Evolutionary conservation across 2,113 vertebrate species (phyloP).

Genomic region (Oncorhynchus kisutch): DNA sequence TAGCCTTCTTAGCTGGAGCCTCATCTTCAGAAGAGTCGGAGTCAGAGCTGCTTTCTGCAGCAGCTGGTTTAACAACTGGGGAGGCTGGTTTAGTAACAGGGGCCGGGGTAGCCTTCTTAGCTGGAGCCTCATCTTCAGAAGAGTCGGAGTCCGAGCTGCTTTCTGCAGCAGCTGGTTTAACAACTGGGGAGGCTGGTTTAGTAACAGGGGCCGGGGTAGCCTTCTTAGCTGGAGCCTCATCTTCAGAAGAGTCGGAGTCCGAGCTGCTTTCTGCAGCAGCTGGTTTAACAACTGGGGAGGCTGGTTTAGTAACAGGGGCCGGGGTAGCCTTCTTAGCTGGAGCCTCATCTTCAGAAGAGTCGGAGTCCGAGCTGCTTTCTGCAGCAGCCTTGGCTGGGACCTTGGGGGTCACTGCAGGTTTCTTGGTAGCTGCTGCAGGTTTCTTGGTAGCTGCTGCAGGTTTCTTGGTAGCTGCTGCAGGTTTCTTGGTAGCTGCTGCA

Average conservation of each 20-base stretch:
- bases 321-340: too few species aligned
- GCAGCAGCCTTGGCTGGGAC: conserved; percentile 38
- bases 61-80: conserved; percentile 20
- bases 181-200: conserved; percentile 44
- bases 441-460: conserved; percentile 45
- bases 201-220: conserved; percentile 45
- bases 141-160: conserved; percentile 77
- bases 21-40: conserved; percentile 55
- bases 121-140: conserved; percentile 47
- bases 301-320: too few species aligned
- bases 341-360: conserved; percentile 22
- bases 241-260: conserved; percentile 71
- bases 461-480: conserved; percentile 51
- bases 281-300: conserved; percentile 46
- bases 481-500: conserved; percentile 58
- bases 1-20: too few species aligned
- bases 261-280: conserved; percentile 71
- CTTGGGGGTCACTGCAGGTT: too few species aligned
- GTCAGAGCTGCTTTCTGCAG: conserved; percentile 65
- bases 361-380: conserved; percentile 73
- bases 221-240: conserved; percentile 25
- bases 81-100: conserved; percentile 58
- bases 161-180: conserved; percentile 65
- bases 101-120: conserved; percentile 41
- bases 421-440: too few species aligned